Evolutionary conservation across 2,888 invertebrate genomes (phyloP), one percentile per base, ranked within the genome.

Genomic region (Lomographa bimaculata): DNA sequence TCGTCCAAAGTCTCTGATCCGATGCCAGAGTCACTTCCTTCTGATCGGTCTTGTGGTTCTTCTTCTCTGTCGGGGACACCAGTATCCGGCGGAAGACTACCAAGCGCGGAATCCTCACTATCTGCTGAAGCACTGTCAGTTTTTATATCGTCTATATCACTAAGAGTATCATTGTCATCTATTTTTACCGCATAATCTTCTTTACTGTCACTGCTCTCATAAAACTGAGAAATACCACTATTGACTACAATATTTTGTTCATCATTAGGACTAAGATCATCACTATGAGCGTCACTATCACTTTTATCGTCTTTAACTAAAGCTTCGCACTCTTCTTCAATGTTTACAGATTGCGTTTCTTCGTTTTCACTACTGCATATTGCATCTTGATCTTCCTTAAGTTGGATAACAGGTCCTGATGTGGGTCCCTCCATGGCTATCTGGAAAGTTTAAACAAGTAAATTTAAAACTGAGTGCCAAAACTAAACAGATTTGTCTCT

Each of bases 1-100:
- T 93, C 93, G 47, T 94, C 93, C 36, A 90, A 86, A 35, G 93
- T 90, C 79, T 96, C 96, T 17, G 93, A 93, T 2, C 96, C 96
- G 14, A 96, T 76, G 0, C 96, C 96, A 0, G 95, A 96, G 77
- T 96, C 96, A 33, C 96, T 96, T 4, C 95, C 95, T 67, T 96
- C 95, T 21, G 95, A 95, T 36, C 94, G 90, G 47, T 92, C 92
- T 63, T 92, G 92, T 16, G 76, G 91, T 64, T 92, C 92, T 70
- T 92, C 92, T 57, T 90, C 91, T 49, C 82, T 72, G 41, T 91
- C 91, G 46, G 73, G 81, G 30, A 72, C 54, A 25, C 63, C 54
- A 65, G 74, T 54, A 39, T 90, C 89, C 6, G 91, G 81, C 2
- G 91, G 91, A 25, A 92, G 70, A 58, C 92, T 92, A 50, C 92